Conservation (phyloP, 2,113 vertebrate genomes). For the Corythornis vintsioides region DNA sequence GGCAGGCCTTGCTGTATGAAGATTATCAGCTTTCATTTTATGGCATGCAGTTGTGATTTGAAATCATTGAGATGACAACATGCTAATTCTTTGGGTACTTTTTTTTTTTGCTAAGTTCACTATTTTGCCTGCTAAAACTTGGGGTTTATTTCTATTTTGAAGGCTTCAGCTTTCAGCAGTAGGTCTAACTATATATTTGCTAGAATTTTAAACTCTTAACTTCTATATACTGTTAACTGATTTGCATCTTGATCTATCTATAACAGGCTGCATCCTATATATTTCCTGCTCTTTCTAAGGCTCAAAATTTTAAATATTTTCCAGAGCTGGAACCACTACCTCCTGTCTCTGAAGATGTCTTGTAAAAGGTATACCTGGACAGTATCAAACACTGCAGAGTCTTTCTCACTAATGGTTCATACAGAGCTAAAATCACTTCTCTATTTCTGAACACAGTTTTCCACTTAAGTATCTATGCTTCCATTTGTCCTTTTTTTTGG, state of each 20-base stretch:
- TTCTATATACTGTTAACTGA: background rate
- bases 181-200: background rate
- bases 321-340: background rate
- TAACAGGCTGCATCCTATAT: fast-evolving
- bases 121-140: background rate
- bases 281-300: background rate
- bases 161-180: background rate
- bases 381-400: background rate
- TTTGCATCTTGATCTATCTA: background rate
- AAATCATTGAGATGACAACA: background rate
- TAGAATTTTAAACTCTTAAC: background rate
- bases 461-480: background rate
- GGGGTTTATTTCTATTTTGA: background rate
- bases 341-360: background rate
- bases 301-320: background rate
- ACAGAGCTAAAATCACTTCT: background rate
- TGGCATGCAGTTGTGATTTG: background rate
- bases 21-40: background rate
- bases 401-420: background rate
- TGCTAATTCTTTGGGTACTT: background rate
- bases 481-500: background rate
- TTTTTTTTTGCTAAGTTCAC: background rate
- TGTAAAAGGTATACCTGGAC: background rate
- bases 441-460: background rate
- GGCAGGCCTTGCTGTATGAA: background rate